A percentile compares a stretch with the other conserved stretches of the same genome.
phyloP scores from a whole-genome alignment of 2,888 invertebrate genomes.

The Ryuthela nishihirai region DNA sequence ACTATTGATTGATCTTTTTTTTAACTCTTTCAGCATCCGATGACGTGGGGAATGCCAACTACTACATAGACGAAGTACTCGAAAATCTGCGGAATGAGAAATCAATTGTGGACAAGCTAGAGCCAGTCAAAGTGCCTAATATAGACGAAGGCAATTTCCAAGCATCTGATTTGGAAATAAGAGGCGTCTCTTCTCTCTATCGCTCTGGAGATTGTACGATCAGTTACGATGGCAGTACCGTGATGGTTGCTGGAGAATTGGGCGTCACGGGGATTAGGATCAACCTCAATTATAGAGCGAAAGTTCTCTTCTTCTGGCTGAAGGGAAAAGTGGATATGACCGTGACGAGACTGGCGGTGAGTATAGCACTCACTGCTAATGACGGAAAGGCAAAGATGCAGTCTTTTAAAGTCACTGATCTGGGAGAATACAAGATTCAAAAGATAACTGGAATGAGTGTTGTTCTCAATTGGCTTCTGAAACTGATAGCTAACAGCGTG shows the following conservation, averaged over 20 bases:
- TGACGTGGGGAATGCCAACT: slow-evolving; percentile 26
- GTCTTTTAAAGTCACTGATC: slow-evolving; percentile 17
- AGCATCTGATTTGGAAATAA: slow-evolving; percentile 6
- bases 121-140: slow-evolving; percentile 30
- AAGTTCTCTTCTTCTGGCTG: slow-evolving; percentile 36
- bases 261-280: slow-evolving; percentile 21
- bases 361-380: slow-evolving; percentile 16
- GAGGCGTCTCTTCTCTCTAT: slow-evolving; percentile 24
- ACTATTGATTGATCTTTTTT: too few relatives aligned
- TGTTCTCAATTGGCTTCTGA: slow-evolving; percentile 30
- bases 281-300: slow-evolving; percentile 23
- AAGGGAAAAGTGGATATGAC: slow-evolving; percentile 9
- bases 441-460: slow-evolving; percentile 34
- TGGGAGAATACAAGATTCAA: slow-evolving; percentile 27
- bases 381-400: slow-evolving; percentile 21
- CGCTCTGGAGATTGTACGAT: slow-evolving; percentile 31
- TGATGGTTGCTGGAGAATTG: slow-evolving; percentile 19
- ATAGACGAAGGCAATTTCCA: slow-evolving; percentile 26
- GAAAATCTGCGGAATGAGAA: slow-evolving; percentile 26
- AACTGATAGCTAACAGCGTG: slow-evolving; percentile 24
- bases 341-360: slow-evolving; percentile 3
- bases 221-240: slow-evolving; percentile 19
- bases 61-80: slow-evolving; percentile 31
- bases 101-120: slow-evolving; percentile 16
- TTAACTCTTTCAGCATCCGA: too few relatives aligned